Percentiles rank a stretch among this genome's conserved stretches.
These are phyloP conservation scores for Megastigmus dorsalis DNA, from an alignment of 2,888 invertebrate species.

Conservation along the genomic window DNA sequence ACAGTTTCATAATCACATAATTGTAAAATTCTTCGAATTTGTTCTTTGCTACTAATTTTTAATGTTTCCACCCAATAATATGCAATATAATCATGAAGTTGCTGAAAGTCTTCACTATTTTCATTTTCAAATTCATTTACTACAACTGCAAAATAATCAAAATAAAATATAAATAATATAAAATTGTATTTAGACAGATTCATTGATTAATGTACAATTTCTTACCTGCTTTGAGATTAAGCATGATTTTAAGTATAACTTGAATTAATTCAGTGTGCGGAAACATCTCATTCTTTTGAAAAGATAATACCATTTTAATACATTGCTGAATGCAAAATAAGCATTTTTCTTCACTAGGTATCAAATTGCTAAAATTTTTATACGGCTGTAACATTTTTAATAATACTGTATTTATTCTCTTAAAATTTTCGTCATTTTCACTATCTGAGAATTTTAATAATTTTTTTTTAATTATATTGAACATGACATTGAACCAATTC, in stretches of 20 bases:
- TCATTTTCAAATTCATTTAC: slow-evolving; percentile 50
- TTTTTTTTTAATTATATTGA: slow-evolving; percentile 57
- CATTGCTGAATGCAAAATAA: slow-evolving; percentile 64
- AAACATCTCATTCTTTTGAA: slow-evolving; percentile 59
- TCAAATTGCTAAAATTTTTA: slow-evolving; percentile 58
- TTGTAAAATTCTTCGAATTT: slow-evolving; percentile 57
- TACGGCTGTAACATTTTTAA: slow-evolving; percentile 62
- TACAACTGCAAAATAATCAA: slow-evolving; percentile 22
- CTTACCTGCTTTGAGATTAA: slow-evolving; percentile 61
- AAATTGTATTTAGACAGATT: background rate
- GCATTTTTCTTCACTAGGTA: slow-evolving; percentile 60
- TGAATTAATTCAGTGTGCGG: slow-evolving; percentile 53
- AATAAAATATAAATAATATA: slow-evolving; percentile 15
- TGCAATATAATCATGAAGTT: slow-evolving; percentile 61
- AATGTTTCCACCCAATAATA: slow-evolving; percentile 64
- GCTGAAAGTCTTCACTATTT: slow-evolving; percentile 56
- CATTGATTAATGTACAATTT: background rate
- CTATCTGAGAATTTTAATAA: slow-evolving; percentile 49
- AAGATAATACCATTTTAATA: slow-evolving; percentile 63
- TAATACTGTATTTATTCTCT: slow-evolving; percentile 58
- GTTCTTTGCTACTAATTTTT: slow-evolving; percentile 51
- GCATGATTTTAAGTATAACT: slow-evolving; percentile 60
- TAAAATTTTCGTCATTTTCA: slow-evolving; percentile 52
- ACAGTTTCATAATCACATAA: slow-evolving; percentile 51
- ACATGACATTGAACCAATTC: slow-evolving; percentile 63